Evolutionary conservation across 2,113 vertebrate species (phyloP).

Genomic region (Lathamus discolor): DNA sequence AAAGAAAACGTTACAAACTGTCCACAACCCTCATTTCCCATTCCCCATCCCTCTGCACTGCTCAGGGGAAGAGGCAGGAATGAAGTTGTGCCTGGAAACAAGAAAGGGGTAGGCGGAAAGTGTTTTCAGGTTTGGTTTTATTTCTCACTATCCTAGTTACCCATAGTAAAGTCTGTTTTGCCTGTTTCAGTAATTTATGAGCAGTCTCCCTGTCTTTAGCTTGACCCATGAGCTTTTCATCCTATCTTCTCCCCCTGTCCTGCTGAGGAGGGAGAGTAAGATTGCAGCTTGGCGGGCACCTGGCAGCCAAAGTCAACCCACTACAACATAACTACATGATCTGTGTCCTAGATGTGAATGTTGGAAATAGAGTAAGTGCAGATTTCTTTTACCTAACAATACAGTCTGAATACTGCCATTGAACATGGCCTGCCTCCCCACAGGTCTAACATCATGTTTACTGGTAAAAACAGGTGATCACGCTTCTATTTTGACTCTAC

Average conservation of each 20-base stretch:
- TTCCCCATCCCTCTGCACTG: rapidly evolving
- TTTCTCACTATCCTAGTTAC: background rate
- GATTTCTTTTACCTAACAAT: background rate
- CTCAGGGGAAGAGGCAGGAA: background rate
- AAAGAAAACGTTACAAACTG: background rate
- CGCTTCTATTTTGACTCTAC: background rate
- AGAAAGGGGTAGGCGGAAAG: background rate
- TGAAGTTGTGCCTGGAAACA: background rate
- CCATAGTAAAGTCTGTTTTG: background rate
- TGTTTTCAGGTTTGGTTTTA: background rate
- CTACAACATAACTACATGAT: background rate
- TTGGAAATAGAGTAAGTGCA: background rate
- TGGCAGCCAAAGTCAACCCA: background rate
- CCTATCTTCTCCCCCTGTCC: background rate
- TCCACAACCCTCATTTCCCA: background rate
- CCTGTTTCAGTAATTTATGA: background rate
- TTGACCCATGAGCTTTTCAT: background rate
- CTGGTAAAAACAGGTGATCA: background rate
- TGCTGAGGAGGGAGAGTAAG: background rate
- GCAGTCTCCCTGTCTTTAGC: background rate
- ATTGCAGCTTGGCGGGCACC: background rate
- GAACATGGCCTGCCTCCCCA: background rate
- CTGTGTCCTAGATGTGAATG: background rate
- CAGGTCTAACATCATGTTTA: background rate
- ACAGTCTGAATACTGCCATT: background rate